Evolutionary conservation across 2,888 invertebrate species (phyloP).

Genomic region (Oligia fasciuncula): DNA sequence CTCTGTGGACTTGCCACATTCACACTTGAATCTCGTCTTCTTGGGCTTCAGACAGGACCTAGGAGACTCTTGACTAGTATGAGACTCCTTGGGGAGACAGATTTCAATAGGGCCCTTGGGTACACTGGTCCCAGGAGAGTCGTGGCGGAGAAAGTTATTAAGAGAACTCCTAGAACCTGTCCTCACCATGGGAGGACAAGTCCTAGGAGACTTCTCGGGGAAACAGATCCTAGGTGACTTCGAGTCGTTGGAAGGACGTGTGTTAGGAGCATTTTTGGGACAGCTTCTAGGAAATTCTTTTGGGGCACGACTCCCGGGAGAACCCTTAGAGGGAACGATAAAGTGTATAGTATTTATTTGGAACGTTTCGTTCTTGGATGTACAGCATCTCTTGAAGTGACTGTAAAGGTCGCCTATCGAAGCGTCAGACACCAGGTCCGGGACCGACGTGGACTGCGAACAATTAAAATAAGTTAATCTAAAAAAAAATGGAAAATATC

Average conservation of each 20-base stretch:
- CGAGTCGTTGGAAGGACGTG: neutral
- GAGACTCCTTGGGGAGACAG: neutral
- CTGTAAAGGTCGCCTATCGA: conserved; percentile 44
- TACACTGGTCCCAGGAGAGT: neutral
- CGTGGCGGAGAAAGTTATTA: neutral
- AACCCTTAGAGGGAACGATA: neutral
- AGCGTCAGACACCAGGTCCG: conserved; percentile 56
- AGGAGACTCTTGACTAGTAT: neutral
- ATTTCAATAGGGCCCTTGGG: neutral
- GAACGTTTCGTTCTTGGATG: conserved; percentile 18
- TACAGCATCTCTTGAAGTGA: conserved; percentile 26
- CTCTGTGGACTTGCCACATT: neutral
- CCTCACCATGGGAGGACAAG: neutral
- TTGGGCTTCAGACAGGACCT: conserved; percentile 8
- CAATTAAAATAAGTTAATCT: neutral
- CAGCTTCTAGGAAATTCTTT: neutral
- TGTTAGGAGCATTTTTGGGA: neutral
- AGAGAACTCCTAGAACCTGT: conserved; percentile 35
- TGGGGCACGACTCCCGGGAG: neutral
- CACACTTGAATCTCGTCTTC: conserved; percentile 9
- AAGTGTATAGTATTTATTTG: conserved; percentile 5
- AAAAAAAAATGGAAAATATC: neutral
- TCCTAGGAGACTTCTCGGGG: neutral
- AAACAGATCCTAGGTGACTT: conserved; percentile 3
- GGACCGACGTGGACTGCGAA: conserved; percentile 54